These are phyloP conservation scores for Choreutis nemorana DNA, from an alignment of 2,888 invertebrate genomes.

Conservation along the genomic window DNA sequence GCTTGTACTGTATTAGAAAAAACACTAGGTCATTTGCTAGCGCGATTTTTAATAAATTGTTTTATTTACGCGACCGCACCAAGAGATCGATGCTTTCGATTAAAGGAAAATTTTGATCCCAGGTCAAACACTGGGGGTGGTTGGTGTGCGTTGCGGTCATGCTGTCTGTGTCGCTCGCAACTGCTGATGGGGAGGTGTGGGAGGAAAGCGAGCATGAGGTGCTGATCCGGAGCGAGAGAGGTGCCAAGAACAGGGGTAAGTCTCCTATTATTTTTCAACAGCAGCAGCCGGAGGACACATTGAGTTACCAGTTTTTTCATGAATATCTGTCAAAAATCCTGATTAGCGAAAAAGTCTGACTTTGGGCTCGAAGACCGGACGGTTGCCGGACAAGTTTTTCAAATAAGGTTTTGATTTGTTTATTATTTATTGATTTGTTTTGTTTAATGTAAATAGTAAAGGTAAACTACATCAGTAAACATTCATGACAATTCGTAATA, in stretches of 20 bases:
- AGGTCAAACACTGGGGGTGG: slow-evolving; percentile 45
- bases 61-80: background rate
- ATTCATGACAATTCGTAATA: no score
- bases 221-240: slow-evolving; percentile 80
- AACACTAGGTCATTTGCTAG: background rate
- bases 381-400: no score
- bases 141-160: slow-evolving; percentile 56
- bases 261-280: slow-evolving; percentile 11
- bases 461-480: no score
- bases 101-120: slow-evolving; percentile 11
- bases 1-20: no score
- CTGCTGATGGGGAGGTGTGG: slow-evolving; percentile 76
- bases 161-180: slow-evolving; percentile 49
- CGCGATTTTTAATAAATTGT: background rate
- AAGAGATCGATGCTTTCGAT: slow-evolving; percentile 7
- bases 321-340: no score
- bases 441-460: no score
- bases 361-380: no score
- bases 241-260: slow-evolving; percentile 77
- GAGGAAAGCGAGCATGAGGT: slow-evolving; percentile 83
- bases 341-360: no score
- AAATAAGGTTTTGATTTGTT: no score
- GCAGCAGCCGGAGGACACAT: slow-evolving; percentile 2
- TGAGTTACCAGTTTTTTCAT: slow-evolving; percentile 3
- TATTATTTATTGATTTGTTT: no score